phyloP scores from a whole-genome alignment of 2,888 invertebrate genomes.

The Apamea monoglypha region DNA sequence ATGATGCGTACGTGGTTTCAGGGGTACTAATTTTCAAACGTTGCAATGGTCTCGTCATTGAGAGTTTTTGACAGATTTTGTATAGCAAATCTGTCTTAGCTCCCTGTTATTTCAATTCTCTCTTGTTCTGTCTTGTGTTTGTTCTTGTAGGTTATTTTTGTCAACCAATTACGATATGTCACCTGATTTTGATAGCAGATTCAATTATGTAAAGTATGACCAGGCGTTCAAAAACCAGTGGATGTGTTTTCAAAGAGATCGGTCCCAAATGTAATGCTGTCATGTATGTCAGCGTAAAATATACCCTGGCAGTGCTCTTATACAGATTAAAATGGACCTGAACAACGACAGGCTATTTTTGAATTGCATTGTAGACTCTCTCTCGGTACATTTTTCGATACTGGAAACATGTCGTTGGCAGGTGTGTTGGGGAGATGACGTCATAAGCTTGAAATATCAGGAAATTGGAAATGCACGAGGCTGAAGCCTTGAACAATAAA shows the following conservation, averaged over 20 bases:
- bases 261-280: neutral
- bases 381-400: slow-evolving; percentile 9
- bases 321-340: slow-evolving; percentile 30
- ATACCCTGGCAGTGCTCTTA: neutral
- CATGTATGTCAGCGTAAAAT: neutral
- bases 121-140: too few relatives aligned
- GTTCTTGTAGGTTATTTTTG: neutral
- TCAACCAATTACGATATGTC: neutral
- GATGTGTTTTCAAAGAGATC: neutral
- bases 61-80: neutral
- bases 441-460: slow-evolving; percentile 23
- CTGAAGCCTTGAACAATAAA: neutral
- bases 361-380: slow-evolving; percentile 6
- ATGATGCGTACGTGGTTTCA: neutral
- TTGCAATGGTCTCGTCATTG: too few relatives aligned
- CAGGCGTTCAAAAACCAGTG: neutral
- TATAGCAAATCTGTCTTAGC: neutral
- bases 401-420: slow-evolving; percentile 14
- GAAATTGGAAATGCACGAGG: slow-evolving; percentile 12
- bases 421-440: slow-evolving; percentile 12
- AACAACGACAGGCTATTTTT: neutral
- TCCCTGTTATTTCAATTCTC: neutral
- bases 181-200: neutral
- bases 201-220: neutral
- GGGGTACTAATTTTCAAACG: neutral